Percentiles rank a stretch among this genome's conserved stretches.
phyloP scores from a whole-genome alignment of 2,888 invertebrate species.

The Synergus japonicus region DNA sequence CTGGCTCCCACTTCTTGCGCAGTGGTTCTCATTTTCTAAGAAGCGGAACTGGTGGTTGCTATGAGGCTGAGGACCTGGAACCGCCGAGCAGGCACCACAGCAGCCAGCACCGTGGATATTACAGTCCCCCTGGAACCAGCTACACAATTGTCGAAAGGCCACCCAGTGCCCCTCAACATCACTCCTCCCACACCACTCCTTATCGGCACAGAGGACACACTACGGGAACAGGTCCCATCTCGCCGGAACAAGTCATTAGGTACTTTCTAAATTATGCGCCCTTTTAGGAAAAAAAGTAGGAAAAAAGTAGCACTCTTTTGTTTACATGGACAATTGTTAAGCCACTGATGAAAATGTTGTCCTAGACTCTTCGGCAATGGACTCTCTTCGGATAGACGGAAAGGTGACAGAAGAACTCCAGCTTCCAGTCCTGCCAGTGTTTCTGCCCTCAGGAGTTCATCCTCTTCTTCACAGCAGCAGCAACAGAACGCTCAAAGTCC shows the following conservation, averaged over 20 bases:
- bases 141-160: constrained; percentile 93
- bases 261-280: constrained; percentile 46
- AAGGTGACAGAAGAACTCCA: constrained; percentile 86
- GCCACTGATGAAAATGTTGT: constrained; percentile 41
- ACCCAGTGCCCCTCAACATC: constrained; percentile 85
- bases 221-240: constrained; percentile 80
- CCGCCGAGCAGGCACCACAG: constrained; percentile 77
- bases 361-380: constrained; percentile 74
- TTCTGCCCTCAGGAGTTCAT: constrained; percentile 67
- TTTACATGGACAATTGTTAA: not conserved
- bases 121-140: constrained; percentile 92
- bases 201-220: constrained; percentile 69
- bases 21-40: constrained; percentile 74
- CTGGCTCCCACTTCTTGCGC: constrained; percentile 70
- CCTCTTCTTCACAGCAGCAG: constrained; percentile 51
- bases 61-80: constrained; percentile 76
- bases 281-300: too few species aligned
- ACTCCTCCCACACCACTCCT: constrained; percentile 80
- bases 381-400: constrained; percentile 68
- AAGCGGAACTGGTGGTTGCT: constrained; percentile 76
- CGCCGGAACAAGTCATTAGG: constrained; percentile 89
- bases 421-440: constrained; percentile 85
- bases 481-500: constrained; percentile 71
- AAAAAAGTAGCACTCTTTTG: too few species aligned
- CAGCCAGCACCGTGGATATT: constrained; percentile 84